These are phyloP conservation scores for Holcopasites calliopsidis DNA, from an alignment of 1,140 invertebrate species.

Conservation along the genomic window DNA sequence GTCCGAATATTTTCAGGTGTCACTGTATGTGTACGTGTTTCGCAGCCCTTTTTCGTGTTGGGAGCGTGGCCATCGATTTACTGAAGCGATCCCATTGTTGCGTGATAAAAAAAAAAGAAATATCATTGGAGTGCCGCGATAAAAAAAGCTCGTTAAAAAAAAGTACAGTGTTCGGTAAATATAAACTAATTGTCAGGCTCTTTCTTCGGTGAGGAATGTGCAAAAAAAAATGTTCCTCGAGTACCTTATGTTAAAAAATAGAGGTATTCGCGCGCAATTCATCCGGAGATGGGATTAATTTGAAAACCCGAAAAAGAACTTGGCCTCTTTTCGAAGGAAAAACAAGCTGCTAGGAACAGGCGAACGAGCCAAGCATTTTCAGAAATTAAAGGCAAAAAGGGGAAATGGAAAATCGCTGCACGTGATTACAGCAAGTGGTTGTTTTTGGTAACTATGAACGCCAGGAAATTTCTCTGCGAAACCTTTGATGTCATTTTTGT, in stretches of 20 bases:
- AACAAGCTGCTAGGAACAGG: too few relatives aligned
- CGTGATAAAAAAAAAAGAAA: background rate
- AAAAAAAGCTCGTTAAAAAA: background rate
- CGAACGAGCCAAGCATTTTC: background rate
- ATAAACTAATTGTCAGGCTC: too few relatives aligned
- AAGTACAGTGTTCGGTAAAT: background rate
- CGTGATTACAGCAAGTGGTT: conserved; percentile 31
- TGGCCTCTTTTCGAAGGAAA: background rate
- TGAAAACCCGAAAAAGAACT: background rate
- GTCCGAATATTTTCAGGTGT: too few relatives aligned
- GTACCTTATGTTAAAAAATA: background rate
- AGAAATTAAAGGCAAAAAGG: conserved; percentile 6
- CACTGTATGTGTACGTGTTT: background rate
- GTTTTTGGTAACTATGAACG: conserved; percentile 26
- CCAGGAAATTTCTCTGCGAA: background rate
- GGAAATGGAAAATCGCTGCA: background rate
- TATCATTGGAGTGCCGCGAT: background rate
- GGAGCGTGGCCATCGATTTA: background rate
- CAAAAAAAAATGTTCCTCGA: background rate
- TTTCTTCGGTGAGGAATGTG: too few relatives aligned
- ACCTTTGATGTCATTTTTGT: conserved; percentile 1
- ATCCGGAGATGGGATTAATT: background rate
- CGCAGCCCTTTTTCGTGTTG: background rate
- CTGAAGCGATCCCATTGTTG: conserved; percentile 20
- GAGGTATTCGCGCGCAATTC: background rate